Base-by-base conservation (phyloP, 1,140 invertebrate genomes). In the Aleiodes sp. region DNA sequence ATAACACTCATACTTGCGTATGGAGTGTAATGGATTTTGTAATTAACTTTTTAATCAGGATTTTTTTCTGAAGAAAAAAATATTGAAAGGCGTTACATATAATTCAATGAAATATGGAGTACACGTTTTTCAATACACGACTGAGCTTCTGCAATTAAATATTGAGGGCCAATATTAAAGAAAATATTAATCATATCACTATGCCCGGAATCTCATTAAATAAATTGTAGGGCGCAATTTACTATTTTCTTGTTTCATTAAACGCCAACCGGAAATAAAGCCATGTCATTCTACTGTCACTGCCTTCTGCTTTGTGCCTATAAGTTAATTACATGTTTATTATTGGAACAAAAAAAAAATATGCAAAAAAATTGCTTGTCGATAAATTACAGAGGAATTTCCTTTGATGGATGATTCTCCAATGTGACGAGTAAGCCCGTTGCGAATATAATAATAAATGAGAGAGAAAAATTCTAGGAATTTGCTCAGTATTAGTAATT, bases 261-360 rank as follows among this genome's bases (percentile, higher is more conserved):
- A 9, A 39, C 39, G 4, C 39, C 39, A n/a, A n/a, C 39, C 12
- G 7, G 14, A 43, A 10, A 16, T 43, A 4, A 16, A 16, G 10
- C n/a, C 39, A 16, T 16, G n/a, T n/a, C 39, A 12, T 43, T 43
- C 6, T 16, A 2, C 19, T 43, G 19, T 43, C 46, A 52, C 46
- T 52, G 46, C 46, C 46, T 52, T 52, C 46, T 52, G 46, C 46
- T 52, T 12, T 52, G 46, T 52, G 46, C 46, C 46, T 46, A n/a
- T 21, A 24, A 12, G 21, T 21, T 52, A 52, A 1, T 52, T 24
- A 16, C 8, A 52, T 24, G 46, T 16, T 8, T 6, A 52, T 52
- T 3, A 52, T 2, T 7, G 2, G 21, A 12, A 52, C 3, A 7
- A 52, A 52, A 52, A 41, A 41, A 3, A 24, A 52, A 52, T 52